Evolutionary conservation across 2,797 vertebrate genomes (phyloP).

Genomic region (Propithecus perrieri): DNA sequence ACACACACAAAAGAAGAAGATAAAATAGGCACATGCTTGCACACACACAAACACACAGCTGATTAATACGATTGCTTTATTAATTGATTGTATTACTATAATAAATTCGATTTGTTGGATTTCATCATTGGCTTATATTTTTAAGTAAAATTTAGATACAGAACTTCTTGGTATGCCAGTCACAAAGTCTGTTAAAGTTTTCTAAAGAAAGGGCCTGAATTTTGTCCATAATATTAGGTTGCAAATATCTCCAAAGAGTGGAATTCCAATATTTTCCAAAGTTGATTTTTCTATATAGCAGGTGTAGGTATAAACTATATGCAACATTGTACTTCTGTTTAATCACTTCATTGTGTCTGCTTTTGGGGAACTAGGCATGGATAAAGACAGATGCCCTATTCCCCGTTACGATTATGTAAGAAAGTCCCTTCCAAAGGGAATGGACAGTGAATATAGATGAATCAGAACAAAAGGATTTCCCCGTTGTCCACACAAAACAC

Average conservation of each 20-base stretch:
- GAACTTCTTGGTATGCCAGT: background rate
- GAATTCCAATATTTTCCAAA: background rate
- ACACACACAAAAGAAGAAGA: background rate
- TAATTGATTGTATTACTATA: background rate
- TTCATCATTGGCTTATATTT: background rate
- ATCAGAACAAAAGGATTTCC: background rate
- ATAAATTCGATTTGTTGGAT: background rate
- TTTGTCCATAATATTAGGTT: background rate
- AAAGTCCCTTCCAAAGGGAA: background rate
- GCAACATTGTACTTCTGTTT: background rate
- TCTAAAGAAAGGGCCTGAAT: background rate
- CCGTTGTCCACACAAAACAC: background rate
- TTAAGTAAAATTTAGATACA: background rate
- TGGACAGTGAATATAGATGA: background rate
- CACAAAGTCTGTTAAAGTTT: background rate
- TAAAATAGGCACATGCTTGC: background rate
- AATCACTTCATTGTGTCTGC: background rate
- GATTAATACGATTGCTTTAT: background rate
- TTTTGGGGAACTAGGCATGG: background rate
- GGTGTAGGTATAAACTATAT: background rate
- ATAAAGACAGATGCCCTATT: background rate
- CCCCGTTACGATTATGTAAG: background rate
- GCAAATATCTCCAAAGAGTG: background rate
- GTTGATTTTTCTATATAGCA: background rate
- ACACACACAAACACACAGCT: background rate